Percentiles rank a stretch among this genome's conserved stretches.
These are phyloP conservation scores for Emydoidea blandingii DNA, from an alignment of 2,797 vertebrate species.

Conservation along the genomic window DNA sequence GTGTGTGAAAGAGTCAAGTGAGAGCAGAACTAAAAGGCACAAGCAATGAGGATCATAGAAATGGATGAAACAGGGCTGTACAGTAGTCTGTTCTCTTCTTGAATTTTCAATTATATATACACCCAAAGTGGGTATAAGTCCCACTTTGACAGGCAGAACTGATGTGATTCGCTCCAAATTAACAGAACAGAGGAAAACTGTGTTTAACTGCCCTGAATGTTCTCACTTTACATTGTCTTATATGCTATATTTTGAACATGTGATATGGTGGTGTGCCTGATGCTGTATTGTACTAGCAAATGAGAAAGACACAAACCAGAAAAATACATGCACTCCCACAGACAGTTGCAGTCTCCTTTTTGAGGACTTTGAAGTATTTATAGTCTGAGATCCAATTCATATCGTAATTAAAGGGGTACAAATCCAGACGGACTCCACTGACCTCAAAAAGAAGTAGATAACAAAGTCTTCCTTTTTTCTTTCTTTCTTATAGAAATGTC, in stretches of 20 bases:
- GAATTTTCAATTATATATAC: neutral
- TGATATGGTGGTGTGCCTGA: neutral
- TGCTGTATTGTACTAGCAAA: neutral
- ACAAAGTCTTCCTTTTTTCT: neutral
- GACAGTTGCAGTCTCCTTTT: neutral
- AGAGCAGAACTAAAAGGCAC: neutral
- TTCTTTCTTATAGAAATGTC: neutral
- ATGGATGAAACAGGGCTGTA: neutral
- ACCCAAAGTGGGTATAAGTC: neutral
- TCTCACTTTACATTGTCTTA: rapidly evolving
- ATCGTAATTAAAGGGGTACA: neutral
- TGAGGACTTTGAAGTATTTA: neutral
- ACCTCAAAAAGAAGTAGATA: neutral
- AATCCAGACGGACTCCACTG: neutral
- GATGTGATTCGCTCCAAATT: rapidly evolving
- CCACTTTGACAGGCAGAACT: neutral
- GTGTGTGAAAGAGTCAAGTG: neutral
- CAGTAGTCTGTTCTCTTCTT: neutral
- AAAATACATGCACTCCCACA: neutral
- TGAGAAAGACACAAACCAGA: neutral
- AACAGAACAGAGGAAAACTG: neutral
- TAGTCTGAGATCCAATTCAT: neutral
- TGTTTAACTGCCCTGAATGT: neutral
- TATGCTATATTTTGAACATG: neutral
- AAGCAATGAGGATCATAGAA: neutral